Conservation (phyloP, 2,113 vertebrate species). For the Cathartes aura region DNA sequence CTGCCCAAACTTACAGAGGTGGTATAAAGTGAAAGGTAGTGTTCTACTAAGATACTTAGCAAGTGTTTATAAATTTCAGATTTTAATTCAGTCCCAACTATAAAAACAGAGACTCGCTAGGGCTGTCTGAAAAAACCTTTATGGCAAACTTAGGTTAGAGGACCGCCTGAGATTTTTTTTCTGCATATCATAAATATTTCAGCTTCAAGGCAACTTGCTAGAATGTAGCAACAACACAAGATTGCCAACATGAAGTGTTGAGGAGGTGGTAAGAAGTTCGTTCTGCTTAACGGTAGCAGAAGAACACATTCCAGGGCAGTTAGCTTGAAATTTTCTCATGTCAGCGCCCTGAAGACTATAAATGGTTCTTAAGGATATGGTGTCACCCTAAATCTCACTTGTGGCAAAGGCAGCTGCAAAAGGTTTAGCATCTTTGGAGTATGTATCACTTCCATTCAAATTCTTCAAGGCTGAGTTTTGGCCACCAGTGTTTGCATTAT, state of each 20-base stretch:
- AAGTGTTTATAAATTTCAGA: neutral
- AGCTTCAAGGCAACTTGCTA: neutral
- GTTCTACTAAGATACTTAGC: neutral
- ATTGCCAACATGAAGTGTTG: neutral
- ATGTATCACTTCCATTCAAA: neutral
- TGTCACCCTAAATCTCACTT: neutral
- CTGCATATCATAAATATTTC: neutral
- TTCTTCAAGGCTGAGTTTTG: neutral
- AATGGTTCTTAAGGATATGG: neutral
- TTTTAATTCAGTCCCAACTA: neutral
- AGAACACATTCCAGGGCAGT: neutral
- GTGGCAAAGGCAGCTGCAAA: neutral
- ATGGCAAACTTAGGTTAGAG: neutral
- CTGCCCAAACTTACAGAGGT: neutral
- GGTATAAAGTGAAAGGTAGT: neutral
- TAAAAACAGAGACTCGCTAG: neutral
- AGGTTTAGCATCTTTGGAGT: neutral
- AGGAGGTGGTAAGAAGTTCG: neutral
- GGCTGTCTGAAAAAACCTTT: neutral
- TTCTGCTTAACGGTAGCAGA: neutral
- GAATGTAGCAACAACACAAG: neutral
- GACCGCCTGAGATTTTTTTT: fast-evolving
- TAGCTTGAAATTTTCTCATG: neutral
- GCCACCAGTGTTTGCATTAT: neutral
- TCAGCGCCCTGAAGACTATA: neutral